A percentile compares a stretch with the other conserved stretches of the same genome.
Evolutionary conservation across 2,888 invertebrate species (phyloP).

Genomic region (Diarsia brunnea): DNA sequence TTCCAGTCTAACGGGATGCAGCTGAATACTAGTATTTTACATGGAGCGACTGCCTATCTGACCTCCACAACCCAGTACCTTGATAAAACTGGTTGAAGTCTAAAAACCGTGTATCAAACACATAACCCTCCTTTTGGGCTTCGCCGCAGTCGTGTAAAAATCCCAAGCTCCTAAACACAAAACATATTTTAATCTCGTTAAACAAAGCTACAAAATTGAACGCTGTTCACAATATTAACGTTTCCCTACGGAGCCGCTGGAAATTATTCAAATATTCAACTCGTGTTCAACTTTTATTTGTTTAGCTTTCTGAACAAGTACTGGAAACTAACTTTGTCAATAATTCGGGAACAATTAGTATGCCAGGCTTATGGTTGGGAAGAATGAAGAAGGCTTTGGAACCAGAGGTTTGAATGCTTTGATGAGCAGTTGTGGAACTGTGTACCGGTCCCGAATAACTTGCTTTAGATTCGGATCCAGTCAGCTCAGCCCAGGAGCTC

Average conservation of each 20-base stretch:
- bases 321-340: constrained; percentile 12
- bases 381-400: constrained; percentile 3
- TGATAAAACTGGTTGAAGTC: no score
- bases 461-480: not conserved
- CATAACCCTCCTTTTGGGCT: no score
- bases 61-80: no score
- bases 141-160: not conserved
- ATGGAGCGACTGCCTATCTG: no score
- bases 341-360: constrained; percentile 38
- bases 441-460: not conserved
- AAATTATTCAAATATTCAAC: constrained; percentile 48
- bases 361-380: constrained; percentile 28
- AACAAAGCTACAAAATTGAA: constrained; percentile 26
- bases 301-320: constrained; percentile 27
- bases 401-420: not conserved
- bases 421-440: not conserved
- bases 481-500: not conserved
- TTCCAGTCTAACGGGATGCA: no score
- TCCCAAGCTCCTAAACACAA: not conserved
- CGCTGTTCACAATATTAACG: not conserved
- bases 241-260: not conserved
- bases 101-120: no score
- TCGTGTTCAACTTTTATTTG: constrained; percentile 38
- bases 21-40: no score
- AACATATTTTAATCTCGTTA: not conserved